Evolutionary conservation across 2,888 invertebrate genomes (phyloP).

Genomic region (Caenorhabditis sulstoni): DNA sequence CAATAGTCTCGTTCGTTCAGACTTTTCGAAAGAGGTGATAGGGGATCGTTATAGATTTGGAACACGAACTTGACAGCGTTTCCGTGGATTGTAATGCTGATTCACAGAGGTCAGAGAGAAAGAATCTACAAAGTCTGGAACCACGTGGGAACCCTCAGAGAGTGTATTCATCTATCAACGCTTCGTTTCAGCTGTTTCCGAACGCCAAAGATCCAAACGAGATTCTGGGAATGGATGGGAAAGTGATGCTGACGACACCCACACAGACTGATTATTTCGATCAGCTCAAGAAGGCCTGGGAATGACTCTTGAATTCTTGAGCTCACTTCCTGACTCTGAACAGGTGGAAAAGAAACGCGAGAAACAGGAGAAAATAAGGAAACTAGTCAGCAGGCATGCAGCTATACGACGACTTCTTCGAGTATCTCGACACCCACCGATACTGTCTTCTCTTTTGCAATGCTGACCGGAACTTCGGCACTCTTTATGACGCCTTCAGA

Average conservation of each 20-base stretch:
- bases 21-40: not conserved
- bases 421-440: slow-evolving; percentile 24
- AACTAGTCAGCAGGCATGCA: slow-evolving; percentile 6
- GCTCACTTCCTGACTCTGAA: no score
- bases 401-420: slow-evolving; percentile 3
- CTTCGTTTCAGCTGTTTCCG: slow-evolving; percentile 37
- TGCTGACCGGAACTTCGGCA: not conserved
- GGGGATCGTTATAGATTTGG: slow-evolving; percentile 33
- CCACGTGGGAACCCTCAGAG: slow-evolving; percentile 4
- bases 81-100: slow-evolving; percentile 53
- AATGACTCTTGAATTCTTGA: slow-evolving; percentile 13
- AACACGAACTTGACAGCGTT: slow-evolving; percentile 27
- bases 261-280: slow-evolving; percentile 44
- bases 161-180: not conserved
- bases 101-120: slow-evolving; percentile 44
- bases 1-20: slow-evolving; percentile 10
- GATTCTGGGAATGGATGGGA: slow-evolving; percentile 48
- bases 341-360: not conserved
- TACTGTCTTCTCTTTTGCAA: slow-evolving; percentile 38
- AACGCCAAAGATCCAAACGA: slow-evolving; percentile 4
- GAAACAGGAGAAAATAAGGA: no score
- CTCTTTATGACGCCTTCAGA: slow-evolving; percentile 19
- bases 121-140: slow-evolving; percentile 32
- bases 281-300: slow-evolving; percentile 41
- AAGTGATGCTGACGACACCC: slow-evolving; percentile 25